A percentile compares a stretch with the other conserved stretches of the same genome.
These are phyloP conservation scores for Deladenus siricidicola DNA, from an alignment of 2,888 invertebrate species.

Conservation along the genomic window DNA sequence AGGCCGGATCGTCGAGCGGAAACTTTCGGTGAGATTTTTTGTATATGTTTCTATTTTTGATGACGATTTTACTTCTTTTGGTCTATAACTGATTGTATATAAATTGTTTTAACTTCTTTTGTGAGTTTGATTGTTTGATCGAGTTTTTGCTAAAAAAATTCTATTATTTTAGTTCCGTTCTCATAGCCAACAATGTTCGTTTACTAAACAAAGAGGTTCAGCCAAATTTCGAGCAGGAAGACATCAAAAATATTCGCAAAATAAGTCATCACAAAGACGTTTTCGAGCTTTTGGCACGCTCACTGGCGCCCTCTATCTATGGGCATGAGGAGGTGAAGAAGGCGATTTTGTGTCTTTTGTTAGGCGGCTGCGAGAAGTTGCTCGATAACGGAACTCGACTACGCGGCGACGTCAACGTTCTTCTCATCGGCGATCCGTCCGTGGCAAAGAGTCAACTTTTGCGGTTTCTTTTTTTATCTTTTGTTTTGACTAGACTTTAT, in stretches of 20 bases:
- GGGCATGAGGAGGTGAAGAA: slow-evolving; percentile 93
- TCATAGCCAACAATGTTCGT: slow-evolving; percentile 86
- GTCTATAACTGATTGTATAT: slow-evolving; percentile 12
- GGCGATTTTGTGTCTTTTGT: slow-evolving; percentile 81
- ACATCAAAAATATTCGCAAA: slow-evolving; percentile 78
- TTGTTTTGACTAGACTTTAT: not conserved
- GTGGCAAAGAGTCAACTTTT: slow-evolving; percentile 88
- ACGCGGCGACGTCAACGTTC: slow-evolving; percentile 78
- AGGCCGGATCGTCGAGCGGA: slow-evolving; percentile 59
- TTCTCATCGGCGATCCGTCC: slow-evolving; percentile 94
- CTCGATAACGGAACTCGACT: slow-evolving; percentile 78
- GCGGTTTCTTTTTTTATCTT: slow-evolving; percentile 41
- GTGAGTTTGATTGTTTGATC: no score
- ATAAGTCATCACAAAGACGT: slow-evolving; percentile 57
- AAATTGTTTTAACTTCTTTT: slow-evolving; percentile 5
- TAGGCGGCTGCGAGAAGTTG: slow-evolving; percentile 88
- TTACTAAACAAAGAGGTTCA: slow-evolving; percentile 76
- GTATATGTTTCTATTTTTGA: not conserved
- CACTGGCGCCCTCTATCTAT: slow-evolving; percentile 92
- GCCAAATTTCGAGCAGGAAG: slow-evolving; percentile 69
- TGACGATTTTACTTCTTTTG: not conserved
- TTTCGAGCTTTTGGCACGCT: slow-evolving; percentile 79
- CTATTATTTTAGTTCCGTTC: slow-evolving; percentile 66
- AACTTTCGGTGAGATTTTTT: slow-evolving; percentile 35
- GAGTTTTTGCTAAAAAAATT: not conserved